Evolutionary conservation across 2,113 vertebrate species (phyloP), one percentile per base, ranked within the genome.

Genomic region (Chaetodon trifascialis): DNA sequence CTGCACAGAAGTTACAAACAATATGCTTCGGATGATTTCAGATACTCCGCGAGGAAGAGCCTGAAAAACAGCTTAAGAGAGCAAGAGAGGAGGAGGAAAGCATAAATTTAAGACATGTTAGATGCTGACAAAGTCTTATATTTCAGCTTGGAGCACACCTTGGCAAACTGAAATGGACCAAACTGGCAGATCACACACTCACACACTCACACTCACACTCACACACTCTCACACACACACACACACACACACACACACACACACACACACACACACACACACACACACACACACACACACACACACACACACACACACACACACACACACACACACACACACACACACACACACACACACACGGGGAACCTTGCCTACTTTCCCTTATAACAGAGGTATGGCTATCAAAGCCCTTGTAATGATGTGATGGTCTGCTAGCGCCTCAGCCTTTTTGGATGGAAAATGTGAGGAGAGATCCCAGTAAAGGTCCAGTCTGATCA

Each of bases 401-500:
- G 74, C 82, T 91, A 92, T 93, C 89, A 91, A 86, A 89, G 81
- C 66, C 67, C 83, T 84, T 79, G 81, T 88, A 91, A 91, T 85
- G 85, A 93, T 95, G 93, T 94, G 94, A 95, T 95, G 95, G 95
- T 96, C 94, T 86, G 83, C 90, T 95, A 93, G 91, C 80, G 74
- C 89, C 88, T 88, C 87, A 83, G 88, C 70, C 75, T 87, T 60
- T 78, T 75, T 78, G 72, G 73, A 90, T 87, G 90, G 90, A 94
- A 94, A 95, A 93, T 72, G 82, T 91, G 88, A 93, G 85, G 80
- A 75, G 60, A 76, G 66, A 89, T 75, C 83, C 69, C 56, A 75
- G 76, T 72, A 83, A 89, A 82, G 85, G 89, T 94, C 86, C 73
- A 86, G 76, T 91, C 72, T 85, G 80, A 92, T 92, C 84, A 93